phyloP scores from a whole-genome alignment of 2,113 vertebrate species.

The Anseranas semipalmata region DNA sequence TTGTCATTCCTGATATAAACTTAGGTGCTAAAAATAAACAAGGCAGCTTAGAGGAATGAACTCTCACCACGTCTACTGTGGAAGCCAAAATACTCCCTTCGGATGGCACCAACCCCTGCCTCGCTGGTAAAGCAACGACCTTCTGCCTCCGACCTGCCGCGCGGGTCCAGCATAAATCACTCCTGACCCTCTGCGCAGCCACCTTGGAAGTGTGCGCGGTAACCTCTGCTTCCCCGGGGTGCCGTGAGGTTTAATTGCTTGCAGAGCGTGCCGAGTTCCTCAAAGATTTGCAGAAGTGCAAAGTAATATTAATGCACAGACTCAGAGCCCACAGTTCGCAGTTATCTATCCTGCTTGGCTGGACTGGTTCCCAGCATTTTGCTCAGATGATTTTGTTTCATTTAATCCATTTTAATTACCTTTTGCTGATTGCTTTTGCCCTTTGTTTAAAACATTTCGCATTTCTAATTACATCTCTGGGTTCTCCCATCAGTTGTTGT shows the following conservation, averaged over 20 bases:
- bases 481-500: neutral
- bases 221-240: slow-evolving; percentile 26
- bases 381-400: neutral
- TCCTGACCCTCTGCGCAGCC: neutral
- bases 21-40: slow-evolving; percentile 54
- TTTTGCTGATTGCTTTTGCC: slow-evolving; percentile 55
- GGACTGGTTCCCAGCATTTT: neutral
- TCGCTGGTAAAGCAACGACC: neutral
- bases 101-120: neutral
- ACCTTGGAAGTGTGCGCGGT: neutral
- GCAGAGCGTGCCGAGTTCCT: neutral
- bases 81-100: neutral
- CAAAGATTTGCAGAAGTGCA: neutral
- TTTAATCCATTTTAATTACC: slow-evolving; percentile 65
- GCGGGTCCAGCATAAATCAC: neutral
- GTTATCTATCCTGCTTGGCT: slow-evolving; percentile 26
- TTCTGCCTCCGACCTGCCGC: neutral
- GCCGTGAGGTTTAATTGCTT: slow-evolving; percentile 25
- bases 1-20: slow-evolving; percentile 35
- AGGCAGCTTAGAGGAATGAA: neutral
- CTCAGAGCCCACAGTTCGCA: neutral
- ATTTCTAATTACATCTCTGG: slow-evolving; percentile 19
- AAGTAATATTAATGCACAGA: neutral
- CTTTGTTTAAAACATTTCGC: slow-evolving; percentile 43
- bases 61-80: neutral